Conservation (phyloP, 2,797 vertebrate species). For the Megaceryle alcyon region DNA sequence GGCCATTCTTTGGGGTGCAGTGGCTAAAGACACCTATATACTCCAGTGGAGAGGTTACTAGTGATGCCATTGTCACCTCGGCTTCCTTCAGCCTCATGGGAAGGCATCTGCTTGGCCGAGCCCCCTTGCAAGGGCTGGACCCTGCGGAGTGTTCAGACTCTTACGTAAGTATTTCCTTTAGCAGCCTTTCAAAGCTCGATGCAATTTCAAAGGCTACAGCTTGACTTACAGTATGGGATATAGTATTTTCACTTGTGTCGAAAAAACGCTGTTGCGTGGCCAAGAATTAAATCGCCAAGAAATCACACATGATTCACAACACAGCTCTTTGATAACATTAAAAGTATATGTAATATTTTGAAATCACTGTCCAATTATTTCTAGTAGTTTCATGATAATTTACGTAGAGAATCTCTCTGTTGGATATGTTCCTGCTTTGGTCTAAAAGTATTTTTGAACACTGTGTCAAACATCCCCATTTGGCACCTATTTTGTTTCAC, state of each 20-base stretch:
- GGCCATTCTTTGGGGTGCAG: not conserved
- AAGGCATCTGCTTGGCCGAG: not conserved
- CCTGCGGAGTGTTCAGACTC: not conserved
- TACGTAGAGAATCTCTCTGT: conserved; percentile 78
- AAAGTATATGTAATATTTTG: conserved; percentile 83
- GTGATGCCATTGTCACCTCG: accelerated
- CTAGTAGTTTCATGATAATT: conserved; percentile 82
- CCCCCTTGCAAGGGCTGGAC: not conserved
- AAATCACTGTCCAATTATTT: conserved; percentile 84
- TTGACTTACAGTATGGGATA: conserved; percentile 55
- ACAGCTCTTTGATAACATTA: conserved; percentile 75
- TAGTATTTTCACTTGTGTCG: conserved; percentile 66
- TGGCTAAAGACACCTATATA: accelerated
- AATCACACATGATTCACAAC: conserved; percentile 78
- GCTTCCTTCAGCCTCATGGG: not conserved
- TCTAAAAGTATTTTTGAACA: conserved; percentile 80
- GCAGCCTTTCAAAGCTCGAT: conserved; percentile 14
- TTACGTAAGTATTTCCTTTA: not conserved
- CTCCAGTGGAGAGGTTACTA: accelerated
- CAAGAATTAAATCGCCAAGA: conserved; percentile 70
- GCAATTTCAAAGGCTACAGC: conserved; percentile 30
- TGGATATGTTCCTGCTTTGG: conserved; percentile 81
- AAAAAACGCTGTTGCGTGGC: conserved; percentile 55
- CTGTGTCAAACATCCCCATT: conserved; percentile 79
- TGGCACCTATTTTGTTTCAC: conserved; percentile 81